Conservation (phyloP, 2,888 invertebrate genomes). For the Yponomeuta plumbellus region DNA sequence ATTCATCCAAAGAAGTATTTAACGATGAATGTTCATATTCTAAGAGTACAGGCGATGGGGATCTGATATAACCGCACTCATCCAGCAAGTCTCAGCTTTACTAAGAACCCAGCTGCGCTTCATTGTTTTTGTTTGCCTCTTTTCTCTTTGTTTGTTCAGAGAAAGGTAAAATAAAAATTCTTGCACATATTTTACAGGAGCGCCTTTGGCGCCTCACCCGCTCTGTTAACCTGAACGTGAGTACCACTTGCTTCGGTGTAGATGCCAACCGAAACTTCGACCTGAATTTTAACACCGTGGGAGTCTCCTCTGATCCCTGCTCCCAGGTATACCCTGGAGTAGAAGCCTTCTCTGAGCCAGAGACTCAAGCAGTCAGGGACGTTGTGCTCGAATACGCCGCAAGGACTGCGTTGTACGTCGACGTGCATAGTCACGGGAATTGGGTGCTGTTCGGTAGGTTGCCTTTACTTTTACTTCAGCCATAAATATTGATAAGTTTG, state of each 20-base stretch:
- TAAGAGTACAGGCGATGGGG: too few relatives aligned
- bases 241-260: slow-evolving; percentile 37
- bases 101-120: too few relatives aligned
- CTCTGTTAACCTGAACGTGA: slow-evolving; percentile 32
- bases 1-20: too few relatives aligned
- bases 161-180: too few relatives aligned
- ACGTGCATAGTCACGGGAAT: slow-evolving; percentile 83
- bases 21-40: too few relatives aligned
- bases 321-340: slow-evolving; percentile 75
- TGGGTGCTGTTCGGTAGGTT: slow-evolving; percentile 73
- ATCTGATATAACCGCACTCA: too few relatives aligned
- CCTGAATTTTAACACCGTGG: slow-evolving; percentile 36
- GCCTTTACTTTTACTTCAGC: background rate
- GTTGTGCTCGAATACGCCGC: slow-evolving; percentile 51
- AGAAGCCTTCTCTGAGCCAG: slow-evolving; percentile 79
- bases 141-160: too few relatives aligned
- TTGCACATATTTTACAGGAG: slow-evolving; percentile 25
- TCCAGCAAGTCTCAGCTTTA: too few relatives aligned
- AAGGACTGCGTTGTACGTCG: slow-evolving; percentile 53
- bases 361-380: slow-evolving; percentile 74
- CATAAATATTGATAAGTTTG: too few relatives aligned
- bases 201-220: slow-evolving; percentile 47
- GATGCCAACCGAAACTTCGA: slow-evolving; percentile 51
- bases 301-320: slow-evolving; percentile 62
- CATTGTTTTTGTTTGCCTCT: too few relatives aligned